Percentiles rank a stretch among this genome's conserved stretches.
These are phyloP conservation scores for Sceloporus tristichus DNA, from an alignment of 2,113 vertebrate species.

Conservation along the genomic window DNA sequence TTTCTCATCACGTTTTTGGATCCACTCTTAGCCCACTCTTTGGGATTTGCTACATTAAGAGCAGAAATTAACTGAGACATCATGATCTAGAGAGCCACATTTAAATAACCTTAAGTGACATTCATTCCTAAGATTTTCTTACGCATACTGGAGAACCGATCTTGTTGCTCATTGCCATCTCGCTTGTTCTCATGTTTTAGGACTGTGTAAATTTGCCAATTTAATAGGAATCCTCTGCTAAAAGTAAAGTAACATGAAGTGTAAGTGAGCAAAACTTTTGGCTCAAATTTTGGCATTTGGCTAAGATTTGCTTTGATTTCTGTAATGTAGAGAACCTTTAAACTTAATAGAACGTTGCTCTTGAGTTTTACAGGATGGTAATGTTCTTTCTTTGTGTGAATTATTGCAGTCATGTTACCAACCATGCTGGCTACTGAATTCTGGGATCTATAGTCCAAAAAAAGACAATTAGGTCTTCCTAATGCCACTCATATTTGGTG, in stretches of 20 bases:
- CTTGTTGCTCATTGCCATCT: background rate
- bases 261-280: background rate
- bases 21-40: too few relatives aligned
- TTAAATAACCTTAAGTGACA: background rate
- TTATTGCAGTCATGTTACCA: constrained; percentile 13
- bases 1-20: background rate
- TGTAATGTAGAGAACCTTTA: constrained; percentile 11
- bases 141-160: background rate
- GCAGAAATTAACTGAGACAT: background rate
- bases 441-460: too few relatives aligned
- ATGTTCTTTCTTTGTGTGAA: constrained; percentile 10
- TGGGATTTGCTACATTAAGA: background rate
- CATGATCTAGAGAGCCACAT: background rate
- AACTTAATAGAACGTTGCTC: constrained; percentile 39
- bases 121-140: background rate
- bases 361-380: constrained; percentile 54
- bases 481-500: background rate
- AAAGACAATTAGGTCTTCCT: background rate
- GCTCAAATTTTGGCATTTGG: background rate
- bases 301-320: constrained; percentile 22
- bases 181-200: background rate
- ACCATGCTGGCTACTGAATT: too few relatives aligned
- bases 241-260: background rate
- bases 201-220: background rate
- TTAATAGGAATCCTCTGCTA: background rate